phyloP scores from a whole-genome alignment of 2,113 vertebrate genomes.

The Otis tarda region DNA sequence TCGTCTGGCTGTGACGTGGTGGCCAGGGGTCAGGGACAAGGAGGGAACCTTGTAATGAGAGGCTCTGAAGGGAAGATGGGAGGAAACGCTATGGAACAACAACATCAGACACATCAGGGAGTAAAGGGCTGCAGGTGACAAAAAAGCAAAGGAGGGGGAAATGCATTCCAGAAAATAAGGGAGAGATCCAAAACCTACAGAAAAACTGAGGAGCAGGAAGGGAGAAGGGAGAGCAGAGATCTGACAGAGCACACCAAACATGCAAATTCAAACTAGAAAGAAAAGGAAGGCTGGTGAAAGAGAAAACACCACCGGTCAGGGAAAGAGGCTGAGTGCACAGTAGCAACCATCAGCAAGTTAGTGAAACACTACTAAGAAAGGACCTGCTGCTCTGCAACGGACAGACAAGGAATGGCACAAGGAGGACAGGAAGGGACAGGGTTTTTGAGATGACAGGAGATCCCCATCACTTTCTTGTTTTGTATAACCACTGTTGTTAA shows the following conservation, averaged over 20 bases:
- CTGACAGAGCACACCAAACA: background rate
- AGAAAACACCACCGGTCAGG: background rate
- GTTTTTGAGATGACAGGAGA: background rate
- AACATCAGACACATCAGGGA: rapidly evolving
- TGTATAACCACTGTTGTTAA: background rate
- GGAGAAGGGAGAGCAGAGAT: background rate
- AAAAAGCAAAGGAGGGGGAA: background rate
- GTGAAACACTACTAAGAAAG: background rate
- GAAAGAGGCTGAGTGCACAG: background rate
- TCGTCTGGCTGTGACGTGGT: background rate
- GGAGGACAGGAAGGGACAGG: background rate
- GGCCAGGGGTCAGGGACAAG: background rate
- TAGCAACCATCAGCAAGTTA: background rate
- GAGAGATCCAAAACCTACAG: background rate
- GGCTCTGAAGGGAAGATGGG: background rate
- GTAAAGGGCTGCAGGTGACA: background rate
- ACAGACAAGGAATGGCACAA: background rate
- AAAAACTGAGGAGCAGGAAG: background rate
- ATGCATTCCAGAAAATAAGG: background rate
- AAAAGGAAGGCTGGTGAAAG: background rate
- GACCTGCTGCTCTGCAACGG: background rate
- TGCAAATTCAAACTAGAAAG: background rate
- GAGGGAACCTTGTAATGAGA: background rate
- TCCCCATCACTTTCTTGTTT: background rate
- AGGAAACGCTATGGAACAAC: background rate